phyloP scores from a whole-genome alignment of 2,888 invertebrate genomes.

The Poecilus cupreus region DNA sequence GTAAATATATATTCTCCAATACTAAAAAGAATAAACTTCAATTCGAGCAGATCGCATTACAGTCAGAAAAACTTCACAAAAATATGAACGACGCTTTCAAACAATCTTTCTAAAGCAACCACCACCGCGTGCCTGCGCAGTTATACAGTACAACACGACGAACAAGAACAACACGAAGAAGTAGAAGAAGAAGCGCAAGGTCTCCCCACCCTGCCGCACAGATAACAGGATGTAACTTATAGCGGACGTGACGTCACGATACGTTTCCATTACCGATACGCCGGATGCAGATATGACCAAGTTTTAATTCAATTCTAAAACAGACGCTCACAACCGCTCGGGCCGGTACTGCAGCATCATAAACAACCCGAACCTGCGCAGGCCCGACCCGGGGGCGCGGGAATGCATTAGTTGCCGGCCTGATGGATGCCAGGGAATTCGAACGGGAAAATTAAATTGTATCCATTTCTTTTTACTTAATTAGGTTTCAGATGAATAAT shows the following conservation, averaged over 20 bases:
- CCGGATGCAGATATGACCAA: slow-evolving; percentile 57
- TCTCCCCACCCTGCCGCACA: not conserved
- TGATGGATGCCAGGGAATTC: slow-evolving; percentile 48
- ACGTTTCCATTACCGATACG: slow-evolving; percentile 58
- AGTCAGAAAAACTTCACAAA: slow-evolving; percentile 43
- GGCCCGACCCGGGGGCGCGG: slow-evolving; percentile 6
- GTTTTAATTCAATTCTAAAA: slow-evolving; percentile 58
- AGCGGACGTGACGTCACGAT: slow-evolving; percentile 56
- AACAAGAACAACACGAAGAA: slow-evolving; percentile 19
- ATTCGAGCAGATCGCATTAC: slow-evolving; percentile 48
- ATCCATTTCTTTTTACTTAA: slow-evolving; percentile 39
- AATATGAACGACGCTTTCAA: slow-evolving; percentile 52
- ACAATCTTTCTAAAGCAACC: slow-evolving; percentile 33
- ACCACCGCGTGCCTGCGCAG: not conserved
- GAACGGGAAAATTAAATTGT: slow-evolving; percentile 45
- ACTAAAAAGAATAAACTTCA: slow-evolving; percentile 42
- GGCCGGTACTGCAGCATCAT: slow-evolving; percentile 46
- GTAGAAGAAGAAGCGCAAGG: slow-evolving; percentile 13
- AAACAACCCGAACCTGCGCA: slow-evolving; percentile 30
- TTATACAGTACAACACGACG: not conserved
- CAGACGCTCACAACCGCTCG: slow-evolving; percentile 29
- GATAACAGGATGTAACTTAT: slow-evolving; percentile 57
- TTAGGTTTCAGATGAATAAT: slow-evolving; percentile 43
- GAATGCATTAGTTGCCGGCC: slow-evolving; percentile 23
- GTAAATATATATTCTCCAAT: slow-evolving; percentile 5